Evolutionary conservation across 2,113 vertebrate genomes (phyloP).

Genomic region (Centropristis striata): DNA sequence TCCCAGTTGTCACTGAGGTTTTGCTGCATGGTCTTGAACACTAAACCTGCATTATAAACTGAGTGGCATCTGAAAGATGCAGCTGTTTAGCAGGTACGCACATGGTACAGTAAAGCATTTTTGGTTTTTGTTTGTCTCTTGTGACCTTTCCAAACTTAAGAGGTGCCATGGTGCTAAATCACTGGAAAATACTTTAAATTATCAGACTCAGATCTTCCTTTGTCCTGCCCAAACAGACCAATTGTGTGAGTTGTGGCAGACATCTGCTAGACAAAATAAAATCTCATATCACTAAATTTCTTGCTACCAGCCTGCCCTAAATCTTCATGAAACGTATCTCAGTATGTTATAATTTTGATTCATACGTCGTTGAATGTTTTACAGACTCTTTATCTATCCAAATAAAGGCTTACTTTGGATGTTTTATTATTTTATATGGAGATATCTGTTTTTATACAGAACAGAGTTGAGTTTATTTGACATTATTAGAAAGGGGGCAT

Average conservation of each 20-base stretch:
- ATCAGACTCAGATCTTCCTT: conserved; percentile 2
- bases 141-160: too few relatives aligned
- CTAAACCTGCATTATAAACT: neutral
- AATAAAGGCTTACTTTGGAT: neutral
- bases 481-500: neutral
- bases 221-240: conserved; percentile 21
- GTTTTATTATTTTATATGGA: neutral
- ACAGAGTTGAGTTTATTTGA: neutral
- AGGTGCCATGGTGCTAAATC: neutral
- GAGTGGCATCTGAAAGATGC: neutral
- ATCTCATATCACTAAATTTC: neutral
- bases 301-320: neutral
- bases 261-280: neutral
- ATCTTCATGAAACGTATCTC: neutral
- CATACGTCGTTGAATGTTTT: neutral
- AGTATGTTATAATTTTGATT: neutral
- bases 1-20: too few relatives aligned
- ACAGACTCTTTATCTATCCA: neutral
- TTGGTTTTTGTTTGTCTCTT: too few relatives aligned
- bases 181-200: neutral
- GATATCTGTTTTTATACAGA: conserved; percentile 2
- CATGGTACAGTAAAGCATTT: neutral
- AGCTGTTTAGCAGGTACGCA: too few relatives aligned
- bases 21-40: too few relatives aligned
- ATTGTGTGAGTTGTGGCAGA: conserved; percentile 13